Evolutionary conservation across 1,140 invertebrate genomes (phyloP).

Genomic region (Drosophila pectinifera): DNA sequence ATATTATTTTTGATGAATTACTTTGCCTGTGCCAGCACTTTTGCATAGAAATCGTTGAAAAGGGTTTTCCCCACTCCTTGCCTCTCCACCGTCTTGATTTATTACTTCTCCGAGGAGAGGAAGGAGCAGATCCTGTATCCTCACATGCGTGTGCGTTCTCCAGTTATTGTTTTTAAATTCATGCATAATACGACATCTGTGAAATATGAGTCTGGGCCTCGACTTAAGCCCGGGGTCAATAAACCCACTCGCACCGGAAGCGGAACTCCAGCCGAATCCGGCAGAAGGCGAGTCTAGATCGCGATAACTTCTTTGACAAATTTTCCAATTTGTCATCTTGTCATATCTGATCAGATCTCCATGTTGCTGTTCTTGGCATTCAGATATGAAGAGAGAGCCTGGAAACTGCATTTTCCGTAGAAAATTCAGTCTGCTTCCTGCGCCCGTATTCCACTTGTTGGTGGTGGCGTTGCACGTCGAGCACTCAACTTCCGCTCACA

Average conservation of each 20-base stretch:
- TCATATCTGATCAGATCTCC: slow-evolving; percentile 37
- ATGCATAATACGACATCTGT: slow-evolving; percentile 70
- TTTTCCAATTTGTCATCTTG: slow-evolving; percentile 57
- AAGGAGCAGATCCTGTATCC: slow-evolving; percentile 6
- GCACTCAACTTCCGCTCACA: slow-evolving; percentile 53
- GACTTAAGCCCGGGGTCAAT: slow-evolving; percentile 43
- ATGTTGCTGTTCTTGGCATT: slow-evolving; percentile 58
- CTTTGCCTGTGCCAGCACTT: slow-evolving; percentile 46
- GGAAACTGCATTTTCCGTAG: slow-evolving; percentile 50
- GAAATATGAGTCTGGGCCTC: slow-evolving; percentile 62
- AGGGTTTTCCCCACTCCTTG: slow-evolving; percentile 50
- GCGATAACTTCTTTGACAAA: slow-evolving; percentile 45
- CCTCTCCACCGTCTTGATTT: slow-evolving; percentile 60
- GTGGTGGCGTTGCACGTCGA: slow-evolving; percentile 56
- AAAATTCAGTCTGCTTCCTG: slow-evolving; percentile 29
- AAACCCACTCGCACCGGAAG: slow-evolving; percentile 25
- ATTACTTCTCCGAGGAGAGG: slow-evolving; percentile 41
- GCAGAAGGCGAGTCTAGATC: slow-evolving; percentile 9
- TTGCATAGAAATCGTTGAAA: slow-evolving; percentile 62
- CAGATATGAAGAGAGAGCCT: slow-evolving; percentile 42
- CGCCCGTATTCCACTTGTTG: slow-evolving; percentile 32
- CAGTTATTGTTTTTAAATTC: slow-evolving; percentile 72
- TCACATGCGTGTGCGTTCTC: slow-evolving; percentile 40
- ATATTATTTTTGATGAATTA: slow-evolving; percentile 70
- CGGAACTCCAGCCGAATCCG: slow-evolving; percentile 4